Base-by-base conservation (phyloP, 2,113 vertebrate species). In the Lynx canadensis region DNA sequence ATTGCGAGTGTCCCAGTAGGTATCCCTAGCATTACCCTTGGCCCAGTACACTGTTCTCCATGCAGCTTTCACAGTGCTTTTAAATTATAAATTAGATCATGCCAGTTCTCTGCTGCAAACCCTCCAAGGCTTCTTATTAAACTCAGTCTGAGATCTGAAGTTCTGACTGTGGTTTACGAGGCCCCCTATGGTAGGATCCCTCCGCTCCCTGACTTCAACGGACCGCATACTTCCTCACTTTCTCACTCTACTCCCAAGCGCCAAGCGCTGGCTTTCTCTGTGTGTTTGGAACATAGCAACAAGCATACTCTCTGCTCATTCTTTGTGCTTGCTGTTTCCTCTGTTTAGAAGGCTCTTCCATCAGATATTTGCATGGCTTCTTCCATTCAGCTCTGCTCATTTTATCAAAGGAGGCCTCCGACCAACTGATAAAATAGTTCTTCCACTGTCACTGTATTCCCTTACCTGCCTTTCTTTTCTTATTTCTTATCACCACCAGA, bases 1-100 rank as follows among this genome's bases (percentile, higher is more conserved):
- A 6, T 23, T 76, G n/a, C 45, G 4, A 73, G 52, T 16, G 29
- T 85, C n/a, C 79, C 63, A 23, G 7, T 15, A 74, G 31, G 36
- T 68, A 27, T 33, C 80, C 31, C 48, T 4, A 1, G 65, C 36
- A 73, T 41, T 15, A 31, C 23, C 68, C 23, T 63, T 52, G 65
- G 33, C 81, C 63, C n/a, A 11, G 48, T 27, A 36, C 31, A 31
- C 65, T 50, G 5, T 74, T 89, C 86, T n/a, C 50, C 33, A 3
- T 55, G 18, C 1, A 84, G 21, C 33, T 73, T 89, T 80, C 93
- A 45, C 5, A 80, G 85, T 23, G 80, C n/a, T 80, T 69, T 74
- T 84, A 83, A 68, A 63, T 92, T 78, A 14, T 48, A 89, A 95
- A 15, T 79, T 71, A 48, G 52, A 33, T 84, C 60, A 15, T 89